A percentile compares a stretch with the other conserved stretches of the same genome.
Evolutionary conservation across 2,797 vertebrate genomes (phyloP).

Genomic region (Lithobates pipiens): DNA sequence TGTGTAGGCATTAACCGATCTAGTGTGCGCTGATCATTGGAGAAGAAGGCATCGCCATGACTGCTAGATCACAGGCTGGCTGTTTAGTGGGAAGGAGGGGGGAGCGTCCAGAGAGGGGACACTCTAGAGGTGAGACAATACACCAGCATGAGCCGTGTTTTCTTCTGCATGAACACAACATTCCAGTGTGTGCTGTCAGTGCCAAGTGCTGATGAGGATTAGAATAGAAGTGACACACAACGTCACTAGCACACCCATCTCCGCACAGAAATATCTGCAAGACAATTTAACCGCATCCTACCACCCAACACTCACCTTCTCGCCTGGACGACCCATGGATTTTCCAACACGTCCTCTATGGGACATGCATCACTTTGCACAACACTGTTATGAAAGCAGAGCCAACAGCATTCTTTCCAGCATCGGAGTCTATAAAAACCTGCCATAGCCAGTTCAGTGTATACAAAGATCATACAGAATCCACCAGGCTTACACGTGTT

Average conservation of each 20-base stretch:
- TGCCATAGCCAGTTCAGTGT: not conserved
- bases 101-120: not conserved
- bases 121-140: not conserved
- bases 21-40: no score
- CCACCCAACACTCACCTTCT: not conserved
- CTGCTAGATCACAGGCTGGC: not conserved
- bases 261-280: not conserved
- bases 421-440: not conserved
- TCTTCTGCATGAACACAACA: conserved; percentile 15
- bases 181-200: conserved; percentile 40
- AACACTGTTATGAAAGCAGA: not conserved
- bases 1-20: no score
- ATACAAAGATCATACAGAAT: not conserved
- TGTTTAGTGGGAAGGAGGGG: not conserved
- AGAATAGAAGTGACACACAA: conserved; percentile 41
- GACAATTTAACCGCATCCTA: not conserved
- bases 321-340: not conserved
- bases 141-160: not conserved
- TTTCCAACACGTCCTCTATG: not conserved
- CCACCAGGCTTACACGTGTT: not conserved
- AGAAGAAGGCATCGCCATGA: no score
- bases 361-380: not conserved
- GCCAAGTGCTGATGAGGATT: conserved; percentile 40
- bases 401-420: conserved; percentile 6
- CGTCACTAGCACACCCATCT: conserved; percentile 17